These are phyloP conservation scores for Crypturellus tataupa DNA, from an alignment of 2,797 vertebrate species.

Conservation along the genomic window DNA sequence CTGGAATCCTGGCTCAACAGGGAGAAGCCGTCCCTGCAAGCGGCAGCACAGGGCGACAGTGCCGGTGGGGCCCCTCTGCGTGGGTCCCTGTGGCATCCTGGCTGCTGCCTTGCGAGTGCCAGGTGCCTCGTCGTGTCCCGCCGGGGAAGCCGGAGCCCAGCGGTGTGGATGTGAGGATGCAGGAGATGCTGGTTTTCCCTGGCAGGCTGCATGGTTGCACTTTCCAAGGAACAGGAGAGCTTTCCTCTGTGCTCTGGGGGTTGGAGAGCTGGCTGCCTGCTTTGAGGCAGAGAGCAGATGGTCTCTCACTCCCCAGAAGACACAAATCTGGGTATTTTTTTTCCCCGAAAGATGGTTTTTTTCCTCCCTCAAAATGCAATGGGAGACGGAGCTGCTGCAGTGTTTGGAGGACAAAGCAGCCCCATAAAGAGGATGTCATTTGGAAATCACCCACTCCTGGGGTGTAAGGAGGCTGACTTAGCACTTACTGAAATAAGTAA, in stretches of 20 bases:
- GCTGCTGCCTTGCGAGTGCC: background rate
- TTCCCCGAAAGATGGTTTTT: background rate
- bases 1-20: background rate
- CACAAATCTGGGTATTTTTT: background rate
- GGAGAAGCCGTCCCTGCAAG: background rate
- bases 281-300: background rate
- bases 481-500: background rate
- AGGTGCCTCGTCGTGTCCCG: background rate
- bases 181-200: background rate
- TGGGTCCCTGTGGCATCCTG: background rate
- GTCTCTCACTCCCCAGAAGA: background rate
- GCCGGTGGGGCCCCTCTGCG: background rate
- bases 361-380: background rate
- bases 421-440: background rate
- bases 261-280: background rate
- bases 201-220: background rate
- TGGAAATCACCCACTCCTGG: background rate
- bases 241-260: background rate
- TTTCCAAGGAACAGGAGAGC: background rate
- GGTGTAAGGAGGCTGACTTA: background rate
- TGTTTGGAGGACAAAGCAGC: background rate
- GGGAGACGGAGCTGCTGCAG: background rate
- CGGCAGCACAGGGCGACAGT: background rate
- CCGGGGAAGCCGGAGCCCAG: background rate
- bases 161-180: accelerated